Percentiles rank a stretch among this genome's conserved stretches.
phyloP scores from a whole-genome alignment of 92 coral and sea anemone genomes.

The Bergia puertoricense region DNA sequence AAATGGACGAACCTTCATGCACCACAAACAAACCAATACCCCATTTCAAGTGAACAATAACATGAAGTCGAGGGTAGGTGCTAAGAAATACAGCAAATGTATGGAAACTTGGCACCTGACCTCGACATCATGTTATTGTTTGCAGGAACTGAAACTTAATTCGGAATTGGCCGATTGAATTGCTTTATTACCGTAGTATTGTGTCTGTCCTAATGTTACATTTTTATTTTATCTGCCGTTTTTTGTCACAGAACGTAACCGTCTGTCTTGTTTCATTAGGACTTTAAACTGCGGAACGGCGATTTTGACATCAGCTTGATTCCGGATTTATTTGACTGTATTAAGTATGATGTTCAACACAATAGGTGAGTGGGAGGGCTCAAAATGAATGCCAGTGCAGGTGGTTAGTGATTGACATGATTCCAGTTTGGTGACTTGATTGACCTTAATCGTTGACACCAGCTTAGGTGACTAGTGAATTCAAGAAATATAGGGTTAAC shows the following conservation, averaged over 20 bases:
- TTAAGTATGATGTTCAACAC: constrained; percentile 93
- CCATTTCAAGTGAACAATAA: no score
- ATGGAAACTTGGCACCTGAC: no score
- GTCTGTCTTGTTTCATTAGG: constrained; percentile 47
- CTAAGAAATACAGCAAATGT: no score
- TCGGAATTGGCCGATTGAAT: not conserved
- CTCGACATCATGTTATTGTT: no score
- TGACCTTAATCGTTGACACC: no score
- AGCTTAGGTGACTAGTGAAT: no score
- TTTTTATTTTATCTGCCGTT: not conserved
- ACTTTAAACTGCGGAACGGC: constrained; percentile 86
- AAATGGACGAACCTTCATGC: not conserved
- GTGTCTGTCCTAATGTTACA: not conserved
- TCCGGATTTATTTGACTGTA: constrained; percentile 97
- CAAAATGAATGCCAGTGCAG: not conserved
- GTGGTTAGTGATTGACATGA: no score
- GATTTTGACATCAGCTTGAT: constrained; percentile 94
- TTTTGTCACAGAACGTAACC: not conserved
- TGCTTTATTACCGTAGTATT: not conserved
- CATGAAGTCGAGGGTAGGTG: no score
- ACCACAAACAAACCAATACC: not conserved
- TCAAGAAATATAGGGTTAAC: no score
- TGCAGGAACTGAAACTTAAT: no score
- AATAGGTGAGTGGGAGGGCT: constrained; percentile 59
- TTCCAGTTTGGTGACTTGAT: no score